Evolutionary conservation across 35 echinoderm and acorn worm species (phyloP), one percentile per base, ranked within the genome.

Genomic region (Patiria miniata): DNA sequence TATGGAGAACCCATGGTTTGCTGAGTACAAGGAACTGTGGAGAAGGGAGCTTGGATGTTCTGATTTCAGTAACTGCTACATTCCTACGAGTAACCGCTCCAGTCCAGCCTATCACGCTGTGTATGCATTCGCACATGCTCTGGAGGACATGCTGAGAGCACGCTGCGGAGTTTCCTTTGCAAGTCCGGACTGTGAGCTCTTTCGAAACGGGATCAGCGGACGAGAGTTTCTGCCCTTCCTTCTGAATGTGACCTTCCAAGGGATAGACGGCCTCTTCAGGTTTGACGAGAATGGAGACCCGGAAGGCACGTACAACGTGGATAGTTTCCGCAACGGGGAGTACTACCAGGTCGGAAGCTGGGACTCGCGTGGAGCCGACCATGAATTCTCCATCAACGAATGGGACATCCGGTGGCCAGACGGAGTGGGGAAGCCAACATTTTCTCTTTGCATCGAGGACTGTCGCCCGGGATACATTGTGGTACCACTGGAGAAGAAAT

Each of bases 201-300:
- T 56, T 55, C 55, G 19, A 32, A n/a, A 81, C 39, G 52, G 55
- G 22, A 58, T 83, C 52, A 58, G 40, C 36, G 81, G 51, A 21
- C 12, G 14, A 22, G 81, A 83, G 28, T 59, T 57, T 36, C 33
- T 83, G 50, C 23, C 19, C 23, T 59, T 54, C 36, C 50, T 83
- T 44, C 37, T 44, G 7, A 39, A 83, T 44, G 81, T 83, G 5
- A 56, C 81, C 2, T 83, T 57, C 40, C 7, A 28, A 59, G 81
- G 81, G 14, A 55, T 36, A 56, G 34, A 56, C n/a, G 50, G 81
- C 17, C 52, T 36, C 6, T 54, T 90, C 5, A 30, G 17, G 39
- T 90, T 90, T 82, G 80, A 79, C 56, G 36, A 60, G 18, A 76
- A 47, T 58, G 77, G 51, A 19, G 29, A 55, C 33, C 39, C 55